Conservation (phyloP, 1,140 invertebrate genomes). For the Microplitis demolitor region DNA sequence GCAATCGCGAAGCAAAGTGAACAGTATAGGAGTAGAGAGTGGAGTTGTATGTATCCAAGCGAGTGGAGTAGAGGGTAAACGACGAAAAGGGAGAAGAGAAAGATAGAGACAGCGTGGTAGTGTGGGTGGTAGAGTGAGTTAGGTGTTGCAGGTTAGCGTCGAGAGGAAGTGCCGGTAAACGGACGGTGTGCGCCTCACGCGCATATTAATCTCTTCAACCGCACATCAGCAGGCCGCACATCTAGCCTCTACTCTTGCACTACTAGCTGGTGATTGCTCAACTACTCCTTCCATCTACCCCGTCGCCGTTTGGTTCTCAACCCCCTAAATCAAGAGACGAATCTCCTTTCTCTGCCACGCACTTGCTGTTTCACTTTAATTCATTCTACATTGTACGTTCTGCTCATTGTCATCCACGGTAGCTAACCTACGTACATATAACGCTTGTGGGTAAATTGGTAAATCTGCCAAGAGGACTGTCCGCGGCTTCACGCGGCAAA, state of each 20-base stretch:
- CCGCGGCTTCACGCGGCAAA: constrained; percentile 2
- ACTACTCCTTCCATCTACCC: no score
- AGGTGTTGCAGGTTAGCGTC: not conserved
- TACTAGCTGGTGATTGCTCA: no score
- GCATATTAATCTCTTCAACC: constrained; percentile 60
- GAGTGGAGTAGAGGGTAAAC: not conserved
- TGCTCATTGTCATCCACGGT: constrained; percentile 37
- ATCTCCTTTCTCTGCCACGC: constrained; percentile 50
- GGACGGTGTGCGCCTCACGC: constrained; percentile 41
- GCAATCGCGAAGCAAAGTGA: constrained; percentile 12
- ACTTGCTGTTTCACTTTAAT: constrained; percentile 47
- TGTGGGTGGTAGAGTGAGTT: not conserved
- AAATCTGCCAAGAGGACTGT: constrained; percentile 30
- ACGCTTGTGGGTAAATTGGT: constrained; percentile 53
- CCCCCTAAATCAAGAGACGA: no score
- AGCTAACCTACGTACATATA: constrained; percentile 42
- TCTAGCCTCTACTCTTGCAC: constrained; percentile 16
- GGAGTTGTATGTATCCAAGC: not conserved
- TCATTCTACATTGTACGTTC: not conserved
- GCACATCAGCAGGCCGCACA: constrained; percentile 53
- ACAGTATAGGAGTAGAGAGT: not conserved
- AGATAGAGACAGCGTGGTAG: not conserved
- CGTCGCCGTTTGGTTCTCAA: no score
- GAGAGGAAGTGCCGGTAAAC: constrained; percentile 4
- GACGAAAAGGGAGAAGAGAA: not conserved